Base-by-base conservation (phyloP, 53 echinoderm and acorn worm genomes). In the Hippasteria phrygiana region DNA sequence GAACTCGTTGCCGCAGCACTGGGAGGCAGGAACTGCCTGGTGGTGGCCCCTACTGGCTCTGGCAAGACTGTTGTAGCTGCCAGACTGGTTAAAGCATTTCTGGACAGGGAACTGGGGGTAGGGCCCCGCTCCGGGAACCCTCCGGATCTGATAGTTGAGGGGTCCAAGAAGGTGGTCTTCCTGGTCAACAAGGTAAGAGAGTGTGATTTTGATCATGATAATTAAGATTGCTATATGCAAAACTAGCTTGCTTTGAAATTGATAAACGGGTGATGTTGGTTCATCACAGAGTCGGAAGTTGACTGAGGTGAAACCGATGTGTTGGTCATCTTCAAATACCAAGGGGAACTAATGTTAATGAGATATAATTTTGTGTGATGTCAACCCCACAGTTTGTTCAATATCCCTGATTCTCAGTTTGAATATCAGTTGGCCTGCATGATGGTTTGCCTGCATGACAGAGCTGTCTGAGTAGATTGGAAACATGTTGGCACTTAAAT, bases 141-240 rank as follows among this genome's bases (percentile, higher is more conserved):
- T 43, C n/a, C 82, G 0, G 28, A 36, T 33, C 75, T 88, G 42
- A 14, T 77, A 11, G 18, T 1, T 1, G 24, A 26, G 26, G 63
- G 78, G 39, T 54, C 89, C 47, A 80, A 69, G 27, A 92, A 92
- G 48, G 74, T 85, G 11, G 88, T 90, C 5, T 94, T 94, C 40
- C 90, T 94, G 8, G 95, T 94, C 51, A 90, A 92, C 67, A 92
- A 94, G 88, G 94, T 94, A 74, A 46, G 71, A 27, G 26, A 1
- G 16, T 4, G 12, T 3, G 64, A 39, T n/a, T 12, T 8, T 48
- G 14, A 10, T 48, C 48, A 48, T 14, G 14, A 14, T 48, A 10
- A 14, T 14, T 48, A 18, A n/a, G n/a, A n/a, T n/a, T n/a, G n/a
- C n/a, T n/a, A 6, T 71, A 18, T 20, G 71, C n/a, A 20, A 37